Evolutionary conservation across 2,888 invertebrate genomes (phyloP).

Genomic region (Vesta saturnalis): DNA sequence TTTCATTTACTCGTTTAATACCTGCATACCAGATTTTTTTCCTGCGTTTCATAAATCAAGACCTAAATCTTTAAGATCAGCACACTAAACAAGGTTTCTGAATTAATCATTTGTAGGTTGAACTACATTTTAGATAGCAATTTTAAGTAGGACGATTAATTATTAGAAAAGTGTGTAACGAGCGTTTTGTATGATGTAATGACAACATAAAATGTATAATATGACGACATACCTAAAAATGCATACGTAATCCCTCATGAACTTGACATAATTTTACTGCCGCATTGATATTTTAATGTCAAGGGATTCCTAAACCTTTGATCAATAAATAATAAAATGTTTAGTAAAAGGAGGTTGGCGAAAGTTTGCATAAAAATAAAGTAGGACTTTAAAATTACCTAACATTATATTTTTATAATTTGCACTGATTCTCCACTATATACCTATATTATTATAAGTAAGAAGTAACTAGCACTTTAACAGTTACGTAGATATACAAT

Average conservation of each 20-base stretch:
- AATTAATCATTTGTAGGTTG: not conserved
- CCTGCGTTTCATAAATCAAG: not conserved
- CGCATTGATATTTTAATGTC: slow-evolving; percentile 17
- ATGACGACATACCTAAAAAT: not conserved
- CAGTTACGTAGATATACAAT: not conserved
- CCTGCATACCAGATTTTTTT: not conserved
- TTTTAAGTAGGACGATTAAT: not conserved
- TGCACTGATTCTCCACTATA: not conserved
- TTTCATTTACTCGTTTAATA: too few species aligned
- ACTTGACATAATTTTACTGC: slow-evolving; percentile 21
- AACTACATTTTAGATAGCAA: not conserved
- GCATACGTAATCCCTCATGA: slow-evolving; percentile 16
- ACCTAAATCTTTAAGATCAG: not conserved
- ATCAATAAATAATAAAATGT: slow-evolving; percentile 15
- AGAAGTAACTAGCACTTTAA: not conserved
- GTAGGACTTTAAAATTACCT: not conserved
- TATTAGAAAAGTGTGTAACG: not conserved
- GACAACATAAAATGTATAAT: not conserved
- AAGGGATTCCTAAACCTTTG: slow-evolving; percentile 16
- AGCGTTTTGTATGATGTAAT: not conserved
- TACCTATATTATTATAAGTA: not conserved
- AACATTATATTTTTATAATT: not conserved
- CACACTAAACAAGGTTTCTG: not conserved
- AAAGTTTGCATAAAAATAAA: slow-evolving; percentile 20
- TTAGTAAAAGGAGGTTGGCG: slow-evolving; percentile 28